phyloP scores from a whole-genome alignment of 2,797 vertebrate species.

The Spheniscus humboldti region DNA sequence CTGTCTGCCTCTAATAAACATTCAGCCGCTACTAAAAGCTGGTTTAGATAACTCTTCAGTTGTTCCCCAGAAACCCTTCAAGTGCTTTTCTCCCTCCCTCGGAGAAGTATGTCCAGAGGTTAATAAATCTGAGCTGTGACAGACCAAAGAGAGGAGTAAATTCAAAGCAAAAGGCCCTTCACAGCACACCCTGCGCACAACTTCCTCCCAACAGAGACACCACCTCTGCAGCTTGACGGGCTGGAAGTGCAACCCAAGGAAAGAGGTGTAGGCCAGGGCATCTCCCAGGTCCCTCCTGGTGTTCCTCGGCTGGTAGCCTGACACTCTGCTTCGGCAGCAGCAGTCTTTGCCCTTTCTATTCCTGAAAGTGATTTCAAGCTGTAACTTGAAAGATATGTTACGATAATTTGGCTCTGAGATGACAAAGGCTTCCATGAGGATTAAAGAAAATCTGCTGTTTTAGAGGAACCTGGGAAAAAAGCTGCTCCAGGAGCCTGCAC shows the following conservation, averaged over 20 bases:
- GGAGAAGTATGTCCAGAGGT: background rate
- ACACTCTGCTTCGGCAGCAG: background rate
- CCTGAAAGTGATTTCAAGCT: background rate
- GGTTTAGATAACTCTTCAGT: background rate
- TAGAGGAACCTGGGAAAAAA: background rate
- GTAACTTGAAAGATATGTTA: background rate
- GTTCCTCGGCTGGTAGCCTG: background rate
- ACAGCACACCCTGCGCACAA: background rate
- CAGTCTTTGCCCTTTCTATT: background rate
- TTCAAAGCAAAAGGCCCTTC: constrained; percentile 1
- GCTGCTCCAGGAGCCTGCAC: background rate
- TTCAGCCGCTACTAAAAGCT: background rate
- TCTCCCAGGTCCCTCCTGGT: background rate
- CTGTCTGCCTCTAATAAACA: background rate
- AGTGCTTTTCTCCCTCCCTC: background rate
- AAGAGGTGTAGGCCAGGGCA: background rate
- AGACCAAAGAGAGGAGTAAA: background rate
- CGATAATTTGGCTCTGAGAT: background rate
- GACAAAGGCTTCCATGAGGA: background rate
- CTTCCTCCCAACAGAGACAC: background rate
- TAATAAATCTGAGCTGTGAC: constrained; percentile 17
- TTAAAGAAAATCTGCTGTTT: background rate
- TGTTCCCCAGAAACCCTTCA: constrained; percentile 7
- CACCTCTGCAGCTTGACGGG: background rate
- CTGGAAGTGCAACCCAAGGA: background rate